These are phyloP conservation scores for Varroa destructor DNA, from an alignment of 1,140 invertebrate genomes.

Conservation along the genomic window DNA sequence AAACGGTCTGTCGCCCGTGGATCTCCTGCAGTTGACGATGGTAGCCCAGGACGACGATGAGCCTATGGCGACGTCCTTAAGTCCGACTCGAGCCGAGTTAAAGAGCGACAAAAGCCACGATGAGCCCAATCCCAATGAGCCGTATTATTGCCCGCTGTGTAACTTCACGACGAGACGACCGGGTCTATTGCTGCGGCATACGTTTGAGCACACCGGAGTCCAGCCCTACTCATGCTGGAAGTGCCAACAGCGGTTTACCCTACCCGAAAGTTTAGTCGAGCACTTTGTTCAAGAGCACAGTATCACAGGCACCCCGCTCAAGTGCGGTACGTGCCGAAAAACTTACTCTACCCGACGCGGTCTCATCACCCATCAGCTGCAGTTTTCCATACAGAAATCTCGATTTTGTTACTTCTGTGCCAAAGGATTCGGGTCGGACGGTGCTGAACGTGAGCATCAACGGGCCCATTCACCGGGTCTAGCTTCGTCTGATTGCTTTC, in stretches of 20 bases:
- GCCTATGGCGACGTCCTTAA: background rate
- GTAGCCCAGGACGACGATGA: constrained; percentile 22
- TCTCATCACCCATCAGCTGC: constrained; percentile 9
- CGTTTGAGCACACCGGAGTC: constrained; percentile 26
- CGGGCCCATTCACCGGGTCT: constrained; percentile 13
- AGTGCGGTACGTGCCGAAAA: constrained; percentile 15
- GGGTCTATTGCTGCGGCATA: constrained; percentile 18
- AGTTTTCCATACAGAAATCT: constrained; percentile 15
- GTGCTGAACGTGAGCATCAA: constrained; percentile 6
- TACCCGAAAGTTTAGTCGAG: constrained; percentile 1
- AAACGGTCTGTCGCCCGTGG: constrained; percentile 12
- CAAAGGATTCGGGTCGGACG: constrained; percentile 26
- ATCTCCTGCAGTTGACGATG: constrained; percentile 24
- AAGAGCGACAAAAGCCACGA: constrained; percentile 1
- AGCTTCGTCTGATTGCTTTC: background rate
- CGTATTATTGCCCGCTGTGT: constrained; percentile 13
- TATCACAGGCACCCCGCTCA: background rate
- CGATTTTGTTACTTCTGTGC: constrained; percentile 26
- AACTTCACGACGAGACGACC: constrained; percentile 7
- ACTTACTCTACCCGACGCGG: constrained; percentile 7
- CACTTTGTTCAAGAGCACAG: constrained; percentile 14
- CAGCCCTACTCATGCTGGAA: constrained; percentile 26
- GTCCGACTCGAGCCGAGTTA: too few species aligned
- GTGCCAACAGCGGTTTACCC: constrained; percentile 16
- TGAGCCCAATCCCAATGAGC: background rate